Evolutionary conservation across 2,113 vertebrate species (phyloP).

Genomic region (Pygoscelis antarcticus): DNA sequence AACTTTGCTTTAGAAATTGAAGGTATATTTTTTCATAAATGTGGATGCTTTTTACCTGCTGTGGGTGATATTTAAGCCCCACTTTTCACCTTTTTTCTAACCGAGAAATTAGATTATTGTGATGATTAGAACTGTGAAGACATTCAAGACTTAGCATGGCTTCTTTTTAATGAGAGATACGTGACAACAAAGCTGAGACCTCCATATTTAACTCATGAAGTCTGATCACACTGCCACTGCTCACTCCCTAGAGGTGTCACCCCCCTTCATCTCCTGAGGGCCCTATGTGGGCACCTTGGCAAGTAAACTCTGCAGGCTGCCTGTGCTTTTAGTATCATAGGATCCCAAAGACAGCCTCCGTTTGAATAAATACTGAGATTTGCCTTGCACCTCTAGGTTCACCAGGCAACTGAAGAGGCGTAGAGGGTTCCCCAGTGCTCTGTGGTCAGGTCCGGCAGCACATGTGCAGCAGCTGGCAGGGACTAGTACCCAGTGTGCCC

Average conservation of each 20-base stretch:
- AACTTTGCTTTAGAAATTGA: not conserved
- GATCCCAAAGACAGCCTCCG: not conserved
- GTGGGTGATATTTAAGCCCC: not conserved
- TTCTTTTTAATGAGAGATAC: not conserved
- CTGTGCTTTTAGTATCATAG: not conserved
- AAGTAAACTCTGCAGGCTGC: not conserved
- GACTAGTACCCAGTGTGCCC: rapidly evolving
- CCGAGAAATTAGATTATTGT: not conserved
- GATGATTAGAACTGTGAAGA: not conserved
- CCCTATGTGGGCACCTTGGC: not conserved
- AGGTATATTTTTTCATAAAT: not conserved
- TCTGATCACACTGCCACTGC: not conserved
- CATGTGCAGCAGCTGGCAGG: rapidly evolving
- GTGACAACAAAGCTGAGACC: not conserved
- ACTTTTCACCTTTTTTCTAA: not conserved
- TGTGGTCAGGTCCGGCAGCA: not conserved
- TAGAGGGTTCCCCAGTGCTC: not conserved
- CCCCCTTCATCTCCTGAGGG: not conserved
- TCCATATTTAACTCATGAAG: not conserved
- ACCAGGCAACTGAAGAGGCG: rapidly evolving
- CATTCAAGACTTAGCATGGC: not conserved
- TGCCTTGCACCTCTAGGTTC: not conserved
- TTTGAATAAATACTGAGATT: not conserved
- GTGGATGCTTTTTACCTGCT: not conserved
- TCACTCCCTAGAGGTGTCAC: not conserved